Evolutionary conservation across 2,888 invertebrate genomes (phyloP), one percentile per base, ranked within the genome.

Genomic region (Helleia helle): DNA sequence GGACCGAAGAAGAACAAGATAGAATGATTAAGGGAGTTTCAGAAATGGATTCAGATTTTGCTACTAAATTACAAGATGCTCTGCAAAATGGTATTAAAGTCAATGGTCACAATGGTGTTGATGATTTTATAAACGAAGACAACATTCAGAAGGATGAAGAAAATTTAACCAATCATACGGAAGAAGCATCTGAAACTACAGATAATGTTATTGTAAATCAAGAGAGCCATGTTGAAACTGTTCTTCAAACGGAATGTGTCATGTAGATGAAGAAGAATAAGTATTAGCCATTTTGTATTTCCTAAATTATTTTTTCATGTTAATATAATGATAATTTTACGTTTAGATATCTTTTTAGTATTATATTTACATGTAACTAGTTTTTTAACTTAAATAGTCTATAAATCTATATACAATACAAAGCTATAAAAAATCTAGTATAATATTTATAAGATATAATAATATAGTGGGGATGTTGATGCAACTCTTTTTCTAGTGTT

Each of bases 1-100:
- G 95, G 95, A 87, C 89, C 4, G 85, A 88, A 30, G 91, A 91
- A 47, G 91, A 93, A 48, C 91, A 90, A 59, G 89, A 90, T 25
- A 87, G 88, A 50, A 83, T 94, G 22, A 74, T 93, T 25, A 87
- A 88, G 41, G 89, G 90, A 47, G 87, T 94, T 15, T 87, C 89
- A 15, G 91, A 92, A 58, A 86, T 90, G 28, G 94, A 94, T 65
- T 64, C 90, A 1, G 88, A 87, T 42, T 93, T 94, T 59, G 90
- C 90, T 2, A 87, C 87, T 38, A 93, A 93, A 70, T 71, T 91
- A n/a, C 86, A 87, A 55, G 84, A 86, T 30, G 83, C 66, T 4
- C 50, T 79, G 7, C 48, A 59, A 3, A 76, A 79, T 24, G 79
- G 74, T 1, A 62, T 64, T 1, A 56, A 62, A 40, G 43, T 75